Percentiles rank a stretch among this genome's conserved stretches.
Evolutionary conservation across 2,888 invertebrate species (phyloP).

Genomic region (Alviniconcha strummeri): DNA sequence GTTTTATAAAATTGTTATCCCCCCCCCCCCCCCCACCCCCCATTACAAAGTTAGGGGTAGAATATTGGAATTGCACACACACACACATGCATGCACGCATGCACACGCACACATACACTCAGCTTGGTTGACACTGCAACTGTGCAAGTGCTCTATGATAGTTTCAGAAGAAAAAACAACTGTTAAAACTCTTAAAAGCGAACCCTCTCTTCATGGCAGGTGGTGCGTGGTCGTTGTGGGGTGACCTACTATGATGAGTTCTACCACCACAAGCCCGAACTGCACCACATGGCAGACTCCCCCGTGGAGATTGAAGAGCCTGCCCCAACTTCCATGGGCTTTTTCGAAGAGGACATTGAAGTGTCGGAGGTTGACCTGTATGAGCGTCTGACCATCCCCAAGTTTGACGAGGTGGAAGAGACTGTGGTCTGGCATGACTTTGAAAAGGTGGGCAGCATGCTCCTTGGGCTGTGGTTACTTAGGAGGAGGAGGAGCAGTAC

Average conservation of each 20-base stretch:
- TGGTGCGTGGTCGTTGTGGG: conserved; percentile 82
- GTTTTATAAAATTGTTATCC: no score
- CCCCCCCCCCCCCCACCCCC: no score
- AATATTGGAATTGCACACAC: no score
- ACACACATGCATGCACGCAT: no score
- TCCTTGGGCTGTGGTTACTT: no score
- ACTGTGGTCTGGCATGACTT: conserved; percentile 96
- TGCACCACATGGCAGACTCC: conserved; percentile 14
- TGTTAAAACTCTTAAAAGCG: no score
- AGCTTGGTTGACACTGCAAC: no score
- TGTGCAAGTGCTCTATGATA: no score
- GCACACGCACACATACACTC: no score
- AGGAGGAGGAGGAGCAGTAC: no score
- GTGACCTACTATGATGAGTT: conserved; percentile 77
- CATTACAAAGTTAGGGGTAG: no score
- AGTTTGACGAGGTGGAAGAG: conserved; percentile 84
- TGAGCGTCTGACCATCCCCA: conserved; percentile 87
- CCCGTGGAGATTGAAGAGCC: conserved; percentile 12
- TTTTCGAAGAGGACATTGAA: conserved; percentile 88
- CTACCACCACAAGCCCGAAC: conserved; percentile 41
- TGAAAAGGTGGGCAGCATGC: conserved; percentile 77
- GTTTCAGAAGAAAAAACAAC: no score
- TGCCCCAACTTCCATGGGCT: conserved; percentile 53
- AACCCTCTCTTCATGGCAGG: conserved; percentile 30
- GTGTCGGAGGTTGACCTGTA: conserved; percentile 81